Percentiles rank a stretch among this genome's conserved stretches.
Evolutionary conservation across 2,113 vertebrate genomes (phyloP).

Genomic region (Cyprinodon tularosa): DNA sequence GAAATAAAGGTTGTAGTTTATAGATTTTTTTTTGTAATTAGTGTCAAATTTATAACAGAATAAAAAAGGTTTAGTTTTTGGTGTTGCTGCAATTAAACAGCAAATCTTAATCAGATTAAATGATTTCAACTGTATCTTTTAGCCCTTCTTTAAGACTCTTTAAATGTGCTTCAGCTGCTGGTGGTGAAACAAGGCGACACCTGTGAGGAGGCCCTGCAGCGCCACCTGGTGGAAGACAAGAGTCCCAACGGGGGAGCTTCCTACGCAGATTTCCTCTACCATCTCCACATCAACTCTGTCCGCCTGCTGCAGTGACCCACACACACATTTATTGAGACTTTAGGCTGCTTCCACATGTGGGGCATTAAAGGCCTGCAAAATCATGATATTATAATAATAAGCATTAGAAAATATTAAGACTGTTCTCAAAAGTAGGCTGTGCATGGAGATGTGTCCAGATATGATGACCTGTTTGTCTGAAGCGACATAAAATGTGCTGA

Average conservation of each 20-base stretch:
- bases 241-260: conserved; percentile 82
- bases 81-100: not conserved
- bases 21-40: too few species aligned
- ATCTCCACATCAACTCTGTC: conserved; percentile 79
- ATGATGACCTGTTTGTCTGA: too few species aligned
- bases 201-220: conserved; percentile 79
- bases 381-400: not conserved
- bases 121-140: not conserved
- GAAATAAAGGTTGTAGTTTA: too few species aligned
- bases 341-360: too few species aligned
- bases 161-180: conserved; percentile 62
- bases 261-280: conserved; percentile 83
- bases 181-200: conserved; percentile 79
- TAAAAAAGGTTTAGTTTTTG: too few species aligned
- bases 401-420: conserved; percentile 1
- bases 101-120: not conserved
- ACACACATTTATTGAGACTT: not conserved
- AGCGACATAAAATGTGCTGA: not conserved
- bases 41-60: too few species aligned
- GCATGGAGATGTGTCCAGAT: conserved; percentile 24
- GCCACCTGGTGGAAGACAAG: conserved; percentile 81
- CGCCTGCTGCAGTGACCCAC: conserved; percentile 67
- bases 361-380: not conserved
- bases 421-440: not conserved
- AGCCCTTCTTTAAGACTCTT: not conserved